Base-by-base conservation (phyloP, 2,797 vertebrate genomes). In the Chaenodraco wilsoni region DNA sequence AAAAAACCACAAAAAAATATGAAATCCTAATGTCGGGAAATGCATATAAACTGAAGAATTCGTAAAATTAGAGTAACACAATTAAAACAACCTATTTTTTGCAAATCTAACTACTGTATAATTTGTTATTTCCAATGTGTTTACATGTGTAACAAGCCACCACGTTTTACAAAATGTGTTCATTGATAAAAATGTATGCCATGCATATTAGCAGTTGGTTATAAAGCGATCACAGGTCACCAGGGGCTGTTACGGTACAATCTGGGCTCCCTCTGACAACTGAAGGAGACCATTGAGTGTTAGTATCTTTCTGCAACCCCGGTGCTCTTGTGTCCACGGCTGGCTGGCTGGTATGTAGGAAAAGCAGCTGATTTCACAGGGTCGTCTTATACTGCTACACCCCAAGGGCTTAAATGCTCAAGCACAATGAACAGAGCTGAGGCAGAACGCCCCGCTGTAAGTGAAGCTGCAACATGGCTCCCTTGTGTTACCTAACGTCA, bases 331-430 rank as follows among this genome's bases (percentile, higher is more conserved):
- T 71, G 81, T 83, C 81, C 69, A 69, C 5, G 41, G 72, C 82
- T 51, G 64, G 23, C 73, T 51, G 64, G 23, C 73, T 87, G 79
- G 83, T 86, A 81, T 87, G 87, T 76, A 86, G 67, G 65, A 81
- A 89, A 87, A 92, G 87, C 88, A 85, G 87, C 86, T 86, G 86
- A 91, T 91, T 92, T 92, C 90, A 90, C 85, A 87, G 89, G 87
- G 79, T 90, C 60, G 62, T 73, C 82, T 86, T 89, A 61, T 80
- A 84, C 62, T 84, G 68, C 85, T 88, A 84, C 87, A 88, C 65
- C 90, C 86, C 50, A 2, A 62, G 89, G 91, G 76, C 77, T 70
- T 72, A 72, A 79, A 84, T 37, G 67, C 61, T 80, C 21, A 23
- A 58, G 45, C 69, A 91, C 86, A 90, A 89, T 87, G 88, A 90